phyloP scores from a whole-genome alignment of 2,888 invertebrate species.

The Andrena trimmerana region DNA sequence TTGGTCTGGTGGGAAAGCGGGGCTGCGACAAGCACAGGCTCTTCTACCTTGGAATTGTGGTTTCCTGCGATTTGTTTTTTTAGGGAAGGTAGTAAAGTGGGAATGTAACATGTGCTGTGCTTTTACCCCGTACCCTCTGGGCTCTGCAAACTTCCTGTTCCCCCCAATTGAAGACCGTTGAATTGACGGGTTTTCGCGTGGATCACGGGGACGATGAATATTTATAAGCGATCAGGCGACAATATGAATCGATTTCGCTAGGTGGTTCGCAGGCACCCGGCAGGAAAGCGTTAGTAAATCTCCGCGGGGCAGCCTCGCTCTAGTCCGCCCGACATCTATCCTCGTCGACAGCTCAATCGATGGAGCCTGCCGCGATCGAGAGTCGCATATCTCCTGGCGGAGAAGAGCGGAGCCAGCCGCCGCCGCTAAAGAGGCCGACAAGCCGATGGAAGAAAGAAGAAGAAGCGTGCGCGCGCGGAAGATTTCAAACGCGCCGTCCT shows the following conservation, averaged over 20 bases:
- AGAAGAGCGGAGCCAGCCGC: conserved; percentile 22
- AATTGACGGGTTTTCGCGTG: too few relatives aligned
- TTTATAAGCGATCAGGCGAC: too few relatives aligned
- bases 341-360: conserved; percentile 71
- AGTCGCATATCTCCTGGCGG: conserved; percentile 52
- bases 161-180: too few relatives aligned
- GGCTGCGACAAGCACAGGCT: too few relatives aligned
- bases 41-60: too few relatives aligned
- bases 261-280: not conserved
- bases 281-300: conserved; percentile 29
- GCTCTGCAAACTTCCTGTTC: too few relatives aligned
- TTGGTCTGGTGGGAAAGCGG: not conserved
- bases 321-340: conserved; percentile 64
- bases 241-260: not conserved
- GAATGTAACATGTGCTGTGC: too few relatives aligned
- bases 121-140: too few relatives aligned
- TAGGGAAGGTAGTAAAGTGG: too few relatives aligned
- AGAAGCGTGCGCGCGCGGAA: conserved; percentile 64
- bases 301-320: conserved; percentile 28
- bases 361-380: conserved; percentile 53
- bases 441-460: conserved; percentile 63
- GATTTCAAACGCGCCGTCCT: conserved; percentile 77
- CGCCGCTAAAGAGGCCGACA: conserved; percentile 72
- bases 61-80: too few relatives aligned
- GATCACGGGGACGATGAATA: too few relatives aligned